phyloP scores from a whole-genome alignment of 2,113 vertebrate species.

The Plectropomus leopardus region DNA sequence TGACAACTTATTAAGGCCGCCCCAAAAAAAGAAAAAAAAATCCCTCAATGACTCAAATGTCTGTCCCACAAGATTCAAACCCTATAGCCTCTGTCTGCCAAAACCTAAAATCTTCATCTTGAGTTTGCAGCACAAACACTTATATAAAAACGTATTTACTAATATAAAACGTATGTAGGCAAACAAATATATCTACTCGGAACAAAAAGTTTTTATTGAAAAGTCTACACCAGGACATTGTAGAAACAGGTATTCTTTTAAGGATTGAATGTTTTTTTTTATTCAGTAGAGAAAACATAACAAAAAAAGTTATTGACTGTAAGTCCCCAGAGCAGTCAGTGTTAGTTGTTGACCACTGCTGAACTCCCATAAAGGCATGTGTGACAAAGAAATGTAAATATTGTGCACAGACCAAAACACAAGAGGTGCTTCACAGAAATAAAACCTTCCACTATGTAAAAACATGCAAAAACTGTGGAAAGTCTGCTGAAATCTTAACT shows the following conservation, averaged over 20 bases:
- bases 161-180: neutral
- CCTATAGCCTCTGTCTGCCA: too few species aligned
- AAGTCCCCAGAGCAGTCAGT: neutral
- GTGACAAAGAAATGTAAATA: constrained; percentile 44
- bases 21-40: too few species aligned
- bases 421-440: neutral
- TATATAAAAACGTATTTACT: neutral
- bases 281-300: neutral
- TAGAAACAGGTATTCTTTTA: neutral
- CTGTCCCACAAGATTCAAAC: neutral
- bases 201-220: neutral
- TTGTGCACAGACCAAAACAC: neutral
- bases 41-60: too few species aligned
- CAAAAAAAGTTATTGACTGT: neutral
- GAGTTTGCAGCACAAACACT: neutral
- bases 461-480: neutral
- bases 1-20: too few species aligned
- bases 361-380: constrained; percentile 13
- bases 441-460: neutral
- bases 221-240: neutral
- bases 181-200: neutral
- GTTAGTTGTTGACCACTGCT: neutral
- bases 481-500: neutral
- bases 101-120: neutral
- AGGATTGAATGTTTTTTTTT: neutral